A percentile compares a stretch with the other conserved stretches of the same genome.
These are phyloP conservation scores for Theropithecus gelada DNA, from an alignment of 2,113 vertebrate species.

Conservation along the genomic window DNA sequence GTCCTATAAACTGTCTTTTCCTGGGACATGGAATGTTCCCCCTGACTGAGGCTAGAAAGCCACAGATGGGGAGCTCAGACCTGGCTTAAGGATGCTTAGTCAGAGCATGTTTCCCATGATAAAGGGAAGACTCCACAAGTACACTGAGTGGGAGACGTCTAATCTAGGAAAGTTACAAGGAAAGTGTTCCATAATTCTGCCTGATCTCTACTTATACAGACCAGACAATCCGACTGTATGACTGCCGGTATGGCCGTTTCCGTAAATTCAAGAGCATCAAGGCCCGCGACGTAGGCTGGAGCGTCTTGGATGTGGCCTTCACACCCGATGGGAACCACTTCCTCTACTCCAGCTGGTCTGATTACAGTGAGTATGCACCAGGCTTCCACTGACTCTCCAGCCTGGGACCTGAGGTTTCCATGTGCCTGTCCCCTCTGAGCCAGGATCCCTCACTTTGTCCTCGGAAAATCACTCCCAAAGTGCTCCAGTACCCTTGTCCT, in stretches of 20 bases:
- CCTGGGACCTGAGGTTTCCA: background rate
- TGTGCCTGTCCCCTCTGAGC: background rate
- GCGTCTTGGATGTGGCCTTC: conserved; percentile 94
- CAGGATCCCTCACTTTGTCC: background rate
- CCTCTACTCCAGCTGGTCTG: conserved; percentile 96
- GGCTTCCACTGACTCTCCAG: background rate
- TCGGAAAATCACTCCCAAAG: background rate
- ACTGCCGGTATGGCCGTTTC: conserved; percentile 90
- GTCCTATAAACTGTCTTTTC: background rate
- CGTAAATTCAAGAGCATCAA: conserved; percentile 89
- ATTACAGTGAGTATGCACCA: conserved; percentile 87
- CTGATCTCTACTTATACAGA: conserved; percentile 80
- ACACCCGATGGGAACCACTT: conserved; percentile 90
- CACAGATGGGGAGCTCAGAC: background rate
- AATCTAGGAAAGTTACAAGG: background rate
- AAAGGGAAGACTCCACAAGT: background rate
- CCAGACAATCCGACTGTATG: conserved; percentile 93
- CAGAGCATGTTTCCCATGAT: background rate
- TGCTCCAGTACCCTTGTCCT: background rate
- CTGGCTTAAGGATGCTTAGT: background rate
- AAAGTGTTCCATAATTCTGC: conserved; percentile 6
- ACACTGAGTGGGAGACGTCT: background rate
- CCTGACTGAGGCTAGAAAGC: conserved; percentile 3
- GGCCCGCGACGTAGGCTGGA: conserved; percentile 95
- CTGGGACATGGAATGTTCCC: background rate